These are phyloP conservation scores for Malurus elegans DNA, from an alignment of 2,113 vertebrate genomes.

Conservation along the genomic window DNA sequence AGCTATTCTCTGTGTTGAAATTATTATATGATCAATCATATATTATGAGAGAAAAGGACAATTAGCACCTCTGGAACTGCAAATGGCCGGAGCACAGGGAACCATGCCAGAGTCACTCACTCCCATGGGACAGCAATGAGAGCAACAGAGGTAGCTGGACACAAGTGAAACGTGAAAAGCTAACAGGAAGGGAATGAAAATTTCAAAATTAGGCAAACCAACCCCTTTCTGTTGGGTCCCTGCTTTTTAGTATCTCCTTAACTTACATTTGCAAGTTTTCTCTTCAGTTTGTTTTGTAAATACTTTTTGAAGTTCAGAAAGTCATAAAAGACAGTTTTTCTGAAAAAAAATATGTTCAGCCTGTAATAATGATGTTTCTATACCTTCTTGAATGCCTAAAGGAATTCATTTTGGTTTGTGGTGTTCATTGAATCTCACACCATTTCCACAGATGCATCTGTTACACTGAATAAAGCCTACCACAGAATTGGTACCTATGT, in stretches of 20 bases:
- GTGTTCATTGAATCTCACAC: neutral
- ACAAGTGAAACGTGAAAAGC: neutral
- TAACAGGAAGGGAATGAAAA: neutral
- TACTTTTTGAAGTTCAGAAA: neutral
- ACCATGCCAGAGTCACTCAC: neutral
- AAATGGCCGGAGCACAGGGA: neutral
- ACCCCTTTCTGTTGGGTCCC: neutral
- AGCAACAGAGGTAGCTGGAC: neutral
- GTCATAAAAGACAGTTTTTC: neutral
- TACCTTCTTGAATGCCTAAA: neutral
- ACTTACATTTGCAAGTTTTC: neutral
- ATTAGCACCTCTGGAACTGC: neutral
- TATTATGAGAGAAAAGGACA: neutral
- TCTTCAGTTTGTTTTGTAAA: neutral
- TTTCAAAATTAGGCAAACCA: neutral
- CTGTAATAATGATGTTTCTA: neutral
- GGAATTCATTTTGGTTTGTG: neutral
- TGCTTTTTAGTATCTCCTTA: neutral
- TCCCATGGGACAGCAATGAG: neutral
- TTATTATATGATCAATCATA: neutral
- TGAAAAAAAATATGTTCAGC: neutral
- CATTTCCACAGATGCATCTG: neutral
- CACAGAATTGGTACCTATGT: neutral
- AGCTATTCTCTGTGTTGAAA: neutral
- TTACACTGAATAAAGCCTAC: neutral